Percentiles rank a stretch among this genome's conserved stretches.
Evolutionary conservation across 2,113 vertebrate species (phyloP).

Genomic region (Rattus rattus): DNA sequence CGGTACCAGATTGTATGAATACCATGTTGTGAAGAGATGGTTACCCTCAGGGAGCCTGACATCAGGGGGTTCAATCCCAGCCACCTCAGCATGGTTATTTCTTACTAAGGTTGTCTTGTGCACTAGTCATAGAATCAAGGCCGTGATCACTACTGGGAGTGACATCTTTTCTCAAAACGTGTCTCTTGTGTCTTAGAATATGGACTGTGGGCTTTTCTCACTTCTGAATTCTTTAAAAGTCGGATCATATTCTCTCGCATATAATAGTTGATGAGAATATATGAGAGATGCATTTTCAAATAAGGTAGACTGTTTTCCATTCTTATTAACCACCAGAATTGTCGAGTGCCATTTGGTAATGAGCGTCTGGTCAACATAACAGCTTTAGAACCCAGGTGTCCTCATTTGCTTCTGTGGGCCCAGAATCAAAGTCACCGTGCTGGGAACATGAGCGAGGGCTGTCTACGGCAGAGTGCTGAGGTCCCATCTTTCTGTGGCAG

Average conservation of each 20-base stretch:
- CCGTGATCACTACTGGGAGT: background rate
- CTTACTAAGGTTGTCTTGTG: background rate
- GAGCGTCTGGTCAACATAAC: background rate
- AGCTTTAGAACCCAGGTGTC: background rate
- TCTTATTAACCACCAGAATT: slow-evolving; percentile 7
- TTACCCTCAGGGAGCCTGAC: slow-evolving; percentile 39
- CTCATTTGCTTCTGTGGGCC: background rate
- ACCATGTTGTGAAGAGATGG: slow-evolving; percentile 26
- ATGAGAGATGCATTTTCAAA: slow-evolving; percentile 49
- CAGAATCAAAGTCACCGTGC: background rate
- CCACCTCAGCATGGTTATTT: background rate
- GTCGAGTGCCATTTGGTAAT: background rate
- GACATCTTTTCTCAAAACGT: background rate
- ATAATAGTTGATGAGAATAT: background rate
- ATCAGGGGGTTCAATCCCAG: slow-evolving; percentile 7
- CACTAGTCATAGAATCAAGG: slow-evolving; percentile 49
- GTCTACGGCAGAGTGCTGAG: background rate
- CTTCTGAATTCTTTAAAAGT: slow-evolving; percentile 36
- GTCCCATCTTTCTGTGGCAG: background rate
- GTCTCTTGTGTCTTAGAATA: background rate
- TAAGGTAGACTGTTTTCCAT: slow-evolving; percentile 18
- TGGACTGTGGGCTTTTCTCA: background rate
- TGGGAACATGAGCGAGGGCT: background rate
- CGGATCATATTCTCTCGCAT: background rate
- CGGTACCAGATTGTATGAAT: slow-evolving; percentile 57